Base-by-base conservation (phyloP, 35 echinoderm and acorn worm genomes). In the Ophioderma brevispina region DNA sequence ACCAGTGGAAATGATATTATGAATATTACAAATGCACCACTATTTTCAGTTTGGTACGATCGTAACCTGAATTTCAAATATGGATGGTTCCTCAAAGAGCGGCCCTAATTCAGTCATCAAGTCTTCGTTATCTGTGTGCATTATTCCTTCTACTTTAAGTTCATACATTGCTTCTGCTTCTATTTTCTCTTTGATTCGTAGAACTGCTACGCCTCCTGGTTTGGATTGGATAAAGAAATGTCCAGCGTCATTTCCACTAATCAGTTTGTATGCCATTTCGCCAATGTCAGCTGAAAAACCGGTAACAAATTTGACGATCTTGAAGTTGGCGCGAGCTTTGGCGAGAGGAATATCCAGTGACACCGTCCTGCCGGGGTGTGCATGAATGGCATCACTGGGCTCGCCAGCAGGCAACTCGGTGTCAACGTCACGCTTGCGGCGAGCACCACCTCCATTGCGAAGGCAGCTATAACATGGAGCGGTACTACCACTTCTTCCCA, bases 211-310 rank as follows among this genome's bases (percentile, higher is more conserved):
- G 23, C 94, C 94, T 1, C 87, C 94, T 42, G 85, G 52, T 41
- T 87, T 88, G 6, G 78, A 55, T 3, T 96, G 89, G 30, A 96
- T 89, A 50, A 35, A 80, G 76, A 96, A 96, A 34, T 55, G 21
- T 38, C 40, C 81, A 31, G 83, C 37, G 30, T 91, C 89, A 32
- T 91, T 81, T 33, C 89, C 89, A 31, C 34, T 78, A 8, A 87
- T 32, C 31, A 95, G 52, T 39, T 78, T 40, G 78, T 95, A 95
- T 0, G 63, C 64, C 78, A 95, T 87, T 33, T 11, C 1, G 28
- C 94, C 94, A 32, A 95, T 95, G 33, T 86, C 84, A 37, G 81
- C 82, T 0, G 94, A 78, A 36, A 86, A 95, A 6, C 89, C 94
- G 19, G 94, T 95, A 17, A 89, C 77, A 10, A 95, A 81, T 75